These are phyloP conservation scores for Bursaphelenchus okinawaensis DNA, from an alignment of 2,888 invertebrate genomes.

Conservation along the genomic window DNA sequence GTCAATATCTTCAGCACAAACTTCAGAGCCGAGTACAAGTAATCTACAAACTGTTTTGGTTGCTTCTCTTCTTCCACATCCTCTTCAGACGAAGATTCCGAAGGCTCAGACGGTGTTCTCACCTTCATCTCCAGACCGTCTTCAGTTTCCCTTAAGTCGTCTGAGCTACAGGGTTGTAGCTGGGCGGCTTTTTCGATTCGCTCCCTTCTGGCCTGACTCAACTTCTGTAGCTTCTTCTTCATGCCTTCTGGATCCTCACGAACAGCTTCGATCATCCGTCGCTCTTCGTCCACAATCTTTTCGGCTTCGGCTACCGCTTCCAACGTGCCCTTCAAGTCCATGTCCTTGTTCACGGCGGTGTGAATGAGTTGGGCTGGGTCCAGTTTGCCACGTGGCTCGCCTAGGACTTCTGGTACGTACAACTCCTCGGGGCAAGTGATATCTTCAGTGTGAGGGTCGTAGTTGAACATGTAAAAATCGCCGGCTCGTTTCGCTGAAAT, in stretches of 20 bases:
- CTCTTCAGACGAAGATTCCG: neutral
- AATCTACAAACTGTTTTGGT: neutral
- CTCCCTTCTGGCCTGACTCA: neutral
- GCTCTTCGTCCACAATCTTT: conserved; percentile 40
- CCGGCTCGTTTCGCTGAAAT: conserved; percentile 88
- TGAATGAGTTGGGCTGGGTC: conserved; percentile 54
- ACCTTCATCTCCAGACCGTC: neutral
- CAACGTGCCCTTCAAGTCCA: conserved; percentile 45
- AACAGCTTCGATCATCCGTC: conserved; percentile 38
- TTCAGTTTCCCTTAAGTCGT: neutral
- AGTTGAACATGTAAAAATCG: conserved; percentile 99
- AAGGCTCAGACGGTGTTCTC: neutral
- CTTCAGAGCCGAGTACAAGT: neutral
- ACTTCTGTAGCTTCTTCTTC: neutral
- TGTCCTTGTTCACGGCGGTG: conserved; percentile 45
- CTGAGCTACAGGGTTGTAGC: neutral
- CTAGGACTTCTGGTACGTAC: conserved; percentile 52
- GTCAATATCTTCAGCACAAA: conserved; percentile 10
- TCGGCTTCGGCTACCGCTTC: conserved; percentile 47
- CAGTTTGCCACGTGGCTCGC: conserved; percentile 43
- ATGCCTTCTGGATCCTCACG: neutral
- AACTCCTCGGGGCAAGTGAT: conserved; percentile 43
- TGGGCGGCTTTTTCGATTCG: neutral
- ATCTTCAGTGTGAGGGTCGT: conserved; percentile 61
- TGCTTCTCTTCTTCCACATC: neutral